A percentile compares a stretch with the other conserved stretches of the same genome.
Conservation (phyloP, 2,113 vertebrate genomes). For the Siphamia tubifer region DNA sequence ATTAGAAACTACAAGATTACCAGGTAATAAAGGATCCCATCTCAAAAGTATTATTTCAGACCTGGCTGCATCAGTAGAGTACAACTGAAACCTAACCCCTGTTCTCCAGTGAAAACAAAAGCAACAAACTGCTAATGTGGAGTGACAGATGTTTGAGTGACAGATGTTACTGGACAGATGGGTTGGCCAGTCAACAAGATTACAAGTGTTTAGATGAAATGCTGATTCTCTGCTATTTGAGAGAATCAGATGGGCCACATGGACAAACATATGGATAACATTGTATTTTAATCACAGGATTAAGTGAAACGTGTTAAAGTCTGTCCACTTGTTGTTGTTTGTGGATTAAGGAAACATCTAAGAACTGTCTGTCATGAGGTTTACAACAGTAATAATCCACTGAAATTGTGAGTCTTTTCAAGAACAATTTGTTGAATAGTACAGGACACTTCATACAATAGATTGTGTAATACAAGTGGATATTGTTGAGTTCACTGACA, state of each 20-base stretch:
- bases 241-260: constrained; percentile 1
- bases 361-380: background rate
- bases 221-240: background rate
- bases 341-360: background rate
- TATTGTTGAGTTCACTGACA: no score
- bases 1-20: constrained; percentile 49
- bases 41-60: constrained; percentile 21
- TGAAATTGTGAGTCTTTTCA: background rate
- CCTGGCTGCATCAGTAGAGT: background rate
- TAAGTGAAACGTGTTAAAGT: background rate
- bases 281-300: constrained; percentile 19
- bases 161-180: constrained; percentile 46
- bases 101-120: constrained; percentile 28
- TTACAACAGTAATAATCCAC: background rate
- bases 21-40: constrained; percentile 41
- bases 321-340: background rate
- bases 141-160: background rate
- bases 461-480: no score
- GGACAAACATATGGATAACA: constrained; percentile 26
- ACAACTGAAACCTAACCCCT: background rate
- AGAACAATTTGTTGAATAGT: background rate
- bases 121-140: background rate
- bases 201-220: constrained; percentile 4
- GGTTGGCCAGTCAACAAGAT: constrained; percentile 5
- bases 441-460: background rate